phyloP scores from a whole-genome alignment of 2,797 vertebrate species.

The Clarias laeviceps region DNA sequence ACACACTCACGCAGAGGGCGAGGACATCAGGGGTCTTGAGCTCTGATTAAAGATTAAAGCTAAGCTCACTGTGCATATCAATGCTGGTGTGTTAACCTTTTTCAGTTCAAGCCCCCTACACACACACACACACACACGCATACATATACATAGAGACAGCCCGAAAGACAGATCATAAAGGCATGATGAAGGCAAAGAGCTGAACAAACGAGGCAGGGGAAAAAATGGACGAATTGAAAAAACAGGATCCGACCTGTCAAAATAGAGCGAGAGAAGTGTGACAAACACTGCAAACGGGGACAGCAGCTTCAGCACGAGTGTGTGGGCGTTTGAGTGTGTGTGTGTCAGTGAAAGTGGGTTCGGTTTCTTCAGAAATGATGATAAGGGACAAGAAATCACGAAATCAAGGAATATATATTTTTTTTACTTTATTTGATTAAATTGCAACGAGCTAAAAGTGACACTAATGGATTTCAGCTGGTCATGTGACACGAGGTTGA shows the following conservation, averaged over 20 bases:
- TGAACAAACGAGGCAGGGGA: conserved; percentile 1
- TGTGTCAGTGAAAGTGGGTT: background rate
- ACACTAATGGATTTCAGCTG: background rate
- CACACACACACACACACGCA: conserved; percentile 22
- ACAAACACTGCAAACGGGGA: background rate
- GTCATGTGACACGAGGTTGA: background rate
- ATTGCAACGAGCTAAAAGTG: too few relatives aligned
- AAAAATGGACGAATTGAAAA: conserved; percentile 1
- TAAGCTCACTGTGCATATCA: conserved; percentile 49
- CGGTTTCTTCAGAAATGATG: background rate
- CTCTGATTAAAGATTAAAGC: conserved; percentile 48
- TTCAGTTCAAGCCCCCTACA: conserved; percentile 10
- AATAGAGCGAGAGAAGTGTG: conserved; percentile 10
- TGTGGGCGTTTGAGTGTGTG: conserved; percentile 26
- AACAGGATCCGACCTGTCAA: conserved; percentile 40
- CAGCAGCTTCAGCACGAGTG: background rate
- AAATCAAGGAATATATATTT: too few relatives aligned
- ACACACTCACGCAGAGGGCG: conserved; percentile 19
- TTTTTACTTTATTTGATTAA: background rate
- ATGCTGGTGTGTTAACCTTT: conserved; percentile 45
- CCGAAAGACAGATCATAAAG: conserved; percentile 24
- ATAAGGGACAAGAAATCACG: background rate
- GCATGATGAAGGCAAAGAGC: conserved; percentile 16
- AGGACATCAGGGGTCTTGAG: conserved; percentile 36
- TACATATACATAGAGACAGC: background rate